A percentile compares a stretch with the other conserved stretches of the same genome.
phyloP scores from a whole-genome alignment of 2,888 invertebrate species.

The Elegia similella region DNA sequence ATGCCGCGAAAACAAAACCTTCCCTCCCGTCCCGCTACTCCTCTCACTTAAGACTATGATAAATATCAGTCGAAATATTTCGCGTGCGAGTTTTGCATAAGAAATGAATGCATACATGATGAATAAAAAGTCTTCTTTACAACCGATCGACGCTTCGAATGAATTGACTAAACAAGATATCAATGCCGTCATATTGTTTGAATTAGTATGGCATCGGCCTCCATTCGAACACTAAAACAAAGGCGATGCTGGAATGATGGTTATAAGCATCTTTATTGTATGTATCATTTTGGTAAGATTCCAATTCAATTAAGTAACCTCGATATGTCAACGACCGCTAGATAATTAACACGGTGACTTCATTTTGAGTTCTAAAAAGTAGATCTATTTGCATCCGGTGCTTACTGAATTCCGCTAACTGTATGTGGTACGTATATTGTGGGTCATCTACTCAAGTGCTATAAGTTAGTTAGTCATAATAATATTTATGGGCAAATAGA shows the following conservation, averaged over 20 bases:
- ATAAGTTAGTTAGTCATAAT: background rate
- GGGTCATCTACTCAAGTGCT: constrained; percentile 34
- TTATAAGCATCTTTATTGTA: constrained; percentile 1
- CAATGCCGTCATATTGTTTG: background rate
- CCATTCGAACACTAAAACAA: background rate
- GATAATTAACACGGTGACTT: constrained; percentile 70
- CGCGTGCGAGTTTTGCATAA: constrained; percentile 18
- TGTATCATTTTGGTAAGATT: constrained; percentile 25
- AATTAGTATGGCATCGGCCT: background rate
- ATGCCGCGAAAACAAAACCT: constrained; percentile 77
- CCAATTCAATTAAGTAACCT: constrained; percentile 45
- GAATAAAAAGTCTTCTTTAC: background rate
- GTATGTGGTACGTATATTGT: constrained; percentile 44
- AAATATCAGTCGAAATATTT: constrained; percentile 27
- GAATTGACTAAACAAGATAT: background rate
- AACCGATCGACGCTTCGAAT: background rate
- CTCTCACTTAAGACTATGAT: constrained; percentile 37
- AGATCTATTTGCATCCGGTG: constrained; percentile 42
- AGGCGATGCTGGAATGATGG: background rate
- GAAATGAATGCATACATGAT: background rate
- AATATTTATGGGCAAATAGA: too few relatives aligned
- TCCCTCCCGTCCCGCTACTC: constrained; percentile 44
- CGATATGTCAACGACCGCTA: constrained; percentile 56
- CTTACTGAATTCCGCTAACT: constrained; percentile 41
- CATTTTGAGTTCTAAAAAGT: constrained; percentile 56